phyloP scores from a whole-genome alignment of 2,113 vertebrate species.

The Nothoprocta perdicaria region DNA sequence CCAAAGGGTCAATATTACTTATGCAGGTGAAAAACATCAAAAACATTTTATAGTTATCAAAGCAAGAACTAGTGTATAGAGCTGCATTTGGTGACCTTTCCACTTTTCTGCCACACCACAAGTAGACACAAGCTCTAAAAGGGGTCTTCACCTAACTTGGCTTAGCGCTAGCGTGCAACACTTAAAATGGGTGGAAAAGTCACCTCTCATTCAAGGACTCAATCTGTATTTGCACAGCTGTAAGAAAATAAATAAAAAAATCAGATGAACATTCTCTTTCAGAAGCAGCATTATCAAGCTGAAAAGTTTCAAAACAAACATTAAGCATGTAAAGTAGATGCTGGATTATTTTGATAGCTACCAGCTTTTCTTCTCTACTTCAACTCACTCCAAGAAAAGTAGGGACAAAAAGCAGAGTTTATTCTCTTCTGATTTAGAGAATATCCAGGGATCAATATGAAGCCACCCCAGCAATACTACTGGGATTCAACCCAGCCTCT shows the following conservation, averaged over 20 bases:
- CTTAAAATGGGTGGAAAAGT: not conserved
- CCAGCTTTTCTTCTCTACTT: not conserved
- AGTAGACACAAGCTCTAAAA: rapidly evolving
- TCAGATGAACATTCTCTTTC: not conserved
- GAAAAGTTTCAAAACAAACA: not conserved
- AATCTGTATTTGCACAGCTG: slow-evolving; percentile 22
- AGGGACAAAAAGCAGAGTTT: not conserved
- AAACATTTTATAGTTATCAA: not conserved
- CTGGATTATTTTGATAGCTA: slow-evolving; percentile 45
- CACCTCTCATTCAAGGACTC: not conserved
- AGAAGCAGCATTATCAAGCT: not conserved
- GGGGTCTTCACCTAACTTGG: not conserved
- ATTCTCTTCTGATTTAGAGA: not conserved
- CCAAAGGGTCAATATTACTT: not conserved
- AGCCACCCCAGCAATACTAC: slow-evolving; percentile 26
- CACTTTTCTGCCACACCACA: not conserved
- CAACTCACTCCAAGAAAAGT: not conserved
- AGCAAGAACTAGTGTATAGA: not conserved
- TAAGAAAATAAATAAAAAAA: not conserved
- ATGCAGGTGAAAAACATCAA: not conserved
- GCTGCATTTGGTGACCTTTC: not conserved
- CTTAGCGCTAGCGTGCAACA: rapidly evolving
- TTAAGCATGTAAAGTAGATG: slow-evolving; percentile 3
- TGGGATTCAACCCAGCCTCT: not conserved
- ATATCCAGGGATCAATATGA: not conserved